These are phyloP conservation scores for Acanthaster planci DNA, from an alignment of 35 echinoderm and acorn worm genomes.

Conservation along the genomic window DNA sequence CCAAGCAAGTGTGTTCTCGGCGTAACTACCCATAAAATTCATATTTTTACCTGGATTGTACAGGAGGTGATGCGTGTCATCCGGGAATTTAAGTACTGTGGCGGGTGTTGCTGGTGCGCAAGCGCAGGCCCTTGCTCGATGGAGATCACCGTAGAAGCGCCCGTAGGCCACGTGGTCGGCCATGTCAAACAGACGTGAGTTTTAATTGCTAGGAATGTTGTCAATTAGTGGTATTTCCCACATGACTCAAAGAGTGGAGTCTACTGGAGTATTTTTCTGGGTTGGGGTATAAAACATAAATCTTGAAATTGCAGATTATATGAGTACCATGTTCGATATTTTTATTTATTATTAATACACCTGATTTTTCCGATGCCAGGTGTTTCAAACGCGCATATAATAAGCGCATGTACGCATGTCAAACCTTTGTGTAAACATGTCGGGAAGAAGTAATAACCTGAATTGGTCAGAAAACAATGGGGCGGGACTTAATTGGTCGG, in stretches of 20 bases:
- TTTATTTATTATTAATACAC: too few species aligned
- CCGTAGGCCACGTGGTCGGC: slow-evolving; percentile 57
- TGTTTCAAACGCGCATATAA: too few species aligned
- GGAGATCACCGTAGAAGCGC: slow-evolving; percentile 64
- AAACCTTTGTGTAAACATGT: too few species aligned
- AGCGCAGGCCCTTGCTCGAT: slow-evolving; percentile 58
- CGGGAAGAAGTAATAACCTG: too few species aligned
- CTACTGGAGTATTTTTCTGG: not conserved
- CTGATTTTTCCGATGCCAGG: too few species aligned
- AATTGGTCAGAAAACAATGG: too few species aligned
- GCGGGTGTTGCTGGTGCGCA: slow-evolving; percentile 83
- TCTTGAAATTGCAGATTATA: not conserved
- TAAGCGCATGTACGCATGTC: too few species aligned
- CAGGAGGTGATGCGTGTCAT: slow-evolving; percentile 78
- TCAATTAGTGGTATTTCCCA: not conserved
- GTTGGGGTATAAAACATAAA: not conserved
- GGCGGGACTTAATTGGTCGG: too few species aligned
- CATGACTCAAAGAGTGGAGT: not conserved
- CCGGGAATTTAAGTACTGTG: slow-evolving; percentile 73
- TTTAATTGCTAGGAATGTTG: not conserved
- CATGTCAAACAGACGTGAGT: slow-evolving; percentile 83
- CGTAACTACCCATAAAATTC: too few species aligned
- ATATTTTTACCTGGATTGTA: too few species aligned
- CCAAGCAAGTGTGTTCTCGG: too few species aligned
- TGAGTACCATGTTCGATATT: too few species aligned